These are phyloP conservation scores for Telmatochromis sp. DNA, from an alignment of 2,113 vertebrate species.

Conservation along the genomic window DNA sequence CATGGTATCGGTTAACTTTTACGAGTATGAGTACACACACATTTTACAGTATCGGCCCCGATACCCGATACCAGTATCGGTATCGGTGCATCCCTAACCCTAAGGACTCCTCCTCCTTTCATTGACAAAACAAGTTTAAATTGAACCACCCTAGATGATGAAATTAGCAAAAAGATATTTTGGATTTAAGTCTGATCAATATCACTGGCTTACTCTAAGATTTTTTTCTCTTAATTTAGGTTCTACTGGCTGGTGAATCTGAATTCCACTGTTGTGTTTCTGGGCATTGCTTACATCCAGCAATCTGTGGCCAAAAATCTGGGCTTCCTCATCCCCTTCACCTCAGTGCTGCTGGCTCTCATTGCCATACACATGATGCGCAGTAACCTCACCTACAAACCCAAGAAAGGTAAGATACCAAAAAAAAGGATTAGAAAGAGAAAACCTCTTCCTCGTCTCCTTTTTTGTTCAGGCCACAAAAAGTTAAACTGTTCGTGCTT, in stretches of 20 bases:
- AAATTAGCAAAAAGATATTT: background rate
- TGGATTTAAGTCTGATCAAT: fast-evolving
- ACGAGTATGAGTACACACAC: fast-evolving
- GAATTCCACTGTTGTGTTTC: slow-evolving; percentile 81
- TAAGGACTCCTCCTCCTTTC: fast-evolving
- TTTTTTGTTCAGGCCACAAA: background rate
- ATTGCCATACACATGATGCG: slow-evolving; percentile 82
- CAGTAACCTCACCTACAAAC: slow-evolving; percentile 80
- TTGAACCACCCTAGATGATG: background rate
- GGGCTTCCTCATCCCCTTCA: slow-evolving; percentile 84
- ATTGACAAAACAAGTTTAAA: background rate
- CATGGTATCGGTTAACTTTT: too few relatives aligned
- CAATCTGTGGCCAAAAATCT: slow-evolving; percentile 80
- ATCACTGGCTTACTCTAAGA: background rate
- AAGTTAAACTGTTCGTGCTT: background rate
- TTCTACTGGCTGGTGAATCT: slow-evolving; percentile 88
- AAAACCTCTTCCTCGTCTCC: background rate
- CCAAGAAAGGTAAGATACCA: slow-evolving; percentile 76
- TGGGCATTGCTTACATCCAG: slow-evolving; percentile 89
- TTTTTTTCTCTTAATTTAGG: slow-evolving; percentile 60
- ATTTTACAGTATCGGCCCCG: too few relatives aligned
- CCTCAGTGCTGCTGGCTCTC: slow-evolving; percentile 79
- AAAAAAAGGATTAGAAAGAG: background rate
- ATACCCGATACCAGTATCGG: too few relatives aligned
- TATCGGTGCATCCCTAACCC: too few relatives aligned